Base-by-base conservation (phyloP, 2,888 invertebrate genomes). In the Brachypterus glaber region DNA sequence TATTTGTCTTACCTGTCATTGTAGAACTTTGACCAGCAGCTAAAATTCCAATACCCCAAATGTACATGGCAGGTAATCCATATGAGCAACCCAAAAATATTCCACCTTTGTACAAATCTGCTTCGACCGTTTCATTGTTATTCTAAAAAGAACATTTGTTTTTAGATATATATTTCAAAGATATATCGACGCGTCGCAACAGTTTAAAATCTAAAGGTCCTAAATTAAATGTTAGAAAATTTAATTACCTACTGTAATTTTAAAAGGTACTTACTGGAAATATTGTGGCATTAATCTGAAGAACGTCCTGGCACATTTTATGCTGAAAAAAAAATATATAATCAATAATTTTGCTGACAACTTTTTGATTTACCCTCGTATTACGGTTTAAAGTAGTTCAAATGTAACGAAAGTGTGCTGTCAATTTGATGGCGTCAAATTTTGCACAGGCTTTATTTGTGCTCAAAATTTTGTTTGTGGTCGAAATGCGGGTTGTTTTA, bases 11-110 rank as follows among this genome's bases (percentile, higher is more conserved):
- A 42, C 82, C 82, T 2, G 87, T 83, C 84, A 84, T 84, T 3
- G 87, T 87, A 18, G 84, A 84, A 49, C 83, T 84, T 62, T 87
- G 86, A 17, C 87, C 87, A 17, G 86, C 85, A 15, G 86, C 87
- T 38, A 83, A 62, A 51, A 84, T 82, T 21, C 88, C 88, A 13
- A 86, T 70, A 1, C 82, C 87, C 88, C 88, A 88, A 52, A 88
- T 83, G 53, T 85, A 84, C 80, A 87, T 77, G 8, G 86, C 84
- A 1, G 73, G 72, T 2, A 73, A 63, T 1, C 87, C 87, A 60
- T 82, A 87, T 26, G 78, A 73, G 57, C 87, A 87, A 3, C 86
- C 84, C 29, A 84, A 67, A 54, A 78, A 83, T 25, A 83, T 71
- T 2, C 83, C 84, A 29, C 82, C 82, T 54, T 77, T 80, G 55